These are phyloP conservation scores for Rhinogobio ventralis DNA, from an alignment of 2,797 vertebrate species.

Conservation along the genomic window DNA sequence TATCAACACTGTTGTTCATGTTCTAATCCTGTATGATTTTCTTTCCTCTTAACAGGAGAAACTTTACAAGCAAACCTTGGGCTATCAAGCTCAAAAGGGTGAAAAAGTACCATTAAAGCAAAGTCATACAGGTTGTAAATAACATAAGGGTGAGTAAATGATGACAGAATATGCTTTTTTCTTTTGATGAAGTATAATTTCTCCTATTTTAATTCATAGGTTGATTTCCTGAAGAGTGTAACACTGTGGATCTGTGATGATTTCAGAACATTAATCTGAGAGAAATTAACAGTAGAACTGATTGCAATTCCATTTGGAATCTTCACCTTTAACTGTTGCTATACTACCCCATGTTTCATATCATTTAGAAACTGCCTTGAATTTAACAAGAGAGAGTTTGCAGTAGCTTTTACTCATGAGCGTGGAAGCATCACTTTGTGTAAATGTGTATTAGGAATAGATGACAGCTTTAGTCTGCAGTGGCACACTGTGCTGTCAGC, in stretches of 20 bases:
- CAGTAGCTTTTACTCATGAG: background rate
- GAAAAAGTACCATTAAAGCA: background rate
- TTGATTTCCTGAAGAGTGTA: background rate
- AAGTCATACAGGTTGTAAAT: background rate
- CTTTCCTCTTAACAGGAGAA: background rate
- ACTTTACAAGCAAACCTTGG: background rate
- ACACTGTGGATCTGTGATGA: background rate
- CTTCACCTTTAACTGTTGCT: background rate
- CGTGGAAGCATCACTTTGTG: background rate
- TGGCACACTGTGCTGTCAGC: background rate
- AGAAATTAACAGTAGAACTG: background rate
- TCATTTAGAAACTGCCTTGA: background rate
- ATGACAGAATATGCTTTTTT: background rate
- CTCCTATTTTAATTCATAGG: background rate
- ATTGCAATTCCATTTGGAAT: background rate
- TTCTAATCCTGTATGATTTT: background rate
- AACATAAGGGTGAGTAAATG: background rate
- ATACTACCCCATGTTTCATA: background rate
- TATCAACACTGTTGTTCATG: background rate
- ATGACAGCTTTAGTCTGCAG: background rate
- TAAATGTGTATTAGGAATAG: conserved; percentile 11
- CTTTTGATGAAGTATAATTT: background rate
- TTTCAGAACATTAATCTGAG: background rate
- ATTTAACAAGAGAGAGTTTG: background rate
- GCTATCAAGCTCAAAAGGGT: background rate